These are phyloP conservation scores for Eupithecia vulgata DNA, from an alignment of 2,888 invertebrate species.

Conservation along the genomic window DNA sequence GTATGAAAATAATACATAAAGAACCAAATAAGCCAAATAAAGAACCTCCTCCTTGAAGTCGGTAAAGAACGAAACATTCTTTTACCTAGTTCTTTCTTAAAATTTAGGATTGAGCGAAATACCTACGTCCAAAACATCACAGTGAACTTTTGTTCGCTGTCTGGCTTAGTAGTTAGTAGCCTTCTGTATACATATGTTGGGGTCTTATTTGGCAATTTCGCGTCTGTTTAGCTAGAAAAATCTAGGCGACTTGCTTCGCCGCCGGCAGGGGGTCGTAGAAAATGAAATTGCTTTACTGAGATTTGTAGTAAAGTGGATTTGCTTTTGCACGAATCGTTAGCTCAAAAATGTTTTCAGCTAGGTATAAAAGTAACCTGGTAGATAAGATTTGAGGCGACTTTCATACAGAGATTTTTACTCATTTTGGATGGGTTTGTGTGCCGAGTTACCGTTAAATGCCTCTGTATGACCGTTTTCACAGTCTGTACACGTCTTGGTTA, in stretches of 20 bases:
- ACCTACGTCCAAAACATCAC: neutral
- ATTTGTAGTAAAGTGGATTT: constrained; percentile 21
- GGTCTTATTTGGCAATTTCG: constrained; percentile 60
- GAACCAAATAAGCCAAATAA: too few relatives aligned
- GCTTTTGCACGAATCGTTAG: constrained; percentile 19
- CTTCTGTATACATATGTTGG: constrained; percentile 14
- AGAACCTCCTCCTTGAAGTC: too few relatives aligned
- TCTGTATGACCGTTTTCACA: too few relatives aligned
- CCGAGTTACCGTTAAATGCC: too few relatives aligned
- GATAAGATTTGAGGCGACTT: neutral
- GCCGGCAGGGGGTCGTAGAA: constrained; percentile 26
- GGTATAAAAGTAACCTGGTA: neutral
- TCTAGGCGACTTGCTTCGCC: constrained; percentile 60
- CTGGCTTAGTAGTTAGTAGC: neutral
- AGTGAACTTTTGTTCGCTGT: neutral
- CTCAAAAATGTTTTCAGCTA: neutral
- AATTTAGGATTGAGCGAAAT: neutral
- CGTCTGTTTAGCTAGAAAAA: constrained; percentile 61
- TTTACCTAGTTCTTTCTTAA: neutral
- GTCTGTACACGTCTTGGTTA: too few relatives aligned
- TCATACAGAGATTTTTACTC: neutral
- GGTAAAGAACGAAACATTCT: neutral
- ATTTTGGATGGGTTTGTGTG: too few relatives aligned
- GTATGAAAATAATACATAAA: too few relatives aligned
- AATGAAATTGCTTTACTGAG: constrained; percentile 26